Conservation (phyloP, 2,888 invertebrate genomes). For the Drosophila nr. perissopoda region DNA sequence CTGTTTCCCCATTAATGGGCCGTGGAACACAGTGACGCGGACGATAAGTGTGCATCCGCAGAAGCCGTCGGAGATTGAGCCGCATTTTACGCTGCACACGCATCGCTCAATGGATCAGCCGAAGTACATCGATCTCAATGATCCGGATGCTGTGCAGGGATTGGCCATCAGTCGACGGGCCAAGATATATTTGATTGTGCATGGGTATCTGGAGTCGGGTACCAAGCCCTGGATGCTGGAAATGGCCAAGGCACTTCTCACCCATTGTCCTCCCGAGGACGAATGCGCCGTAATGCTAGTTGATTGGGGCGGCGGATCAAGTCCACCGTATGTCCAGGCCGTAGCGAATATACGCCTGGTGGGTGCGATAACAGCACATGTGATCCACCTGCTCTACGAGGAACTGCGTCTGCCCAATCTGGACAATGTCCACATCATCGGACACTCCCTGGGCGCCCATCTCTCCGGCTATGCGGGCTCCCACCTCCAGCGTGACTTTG, state of each 20-base stretch:
- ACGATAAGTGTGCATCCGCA: conserved; percentile 93
- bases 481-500: conserved; percentile 89
- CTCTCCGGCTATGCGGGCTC: conserved; percentile 93
- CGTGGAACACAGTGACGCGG: conserved; percentile 91
- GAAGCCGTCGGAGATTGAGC: conserved; percentile 88
- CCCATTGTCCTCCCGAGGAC: conserved; percentile 86
- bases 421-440: conserved; percentile 92
- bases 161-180: conserved; percentile 88
- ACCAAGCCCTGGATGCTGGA: conserved; percentile 89
- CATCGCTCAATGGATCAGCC: conserved; percentile 85
- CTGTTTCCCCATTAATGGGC: conserved; percentile 91
- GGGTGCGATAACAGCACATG: conserved; percentile 92
- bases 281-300: conserved; percentile 91
- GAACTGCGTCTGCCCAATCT: conserved; percentile 86
- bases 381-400: conserved; percentile 87
- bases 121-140: conserved; percentile 88
- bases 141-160: conserved; percentile 87
- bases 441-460: conserved; percentile 95
- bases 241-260: conserved; percentile 90
- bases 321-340: conserved; percentile 95
- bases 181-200: conserved; percentile 91
- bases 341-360: conserved; percentile 95
- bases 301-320: conserved; percentile 94
- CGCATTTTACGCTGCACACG: conserved; percentile 87
- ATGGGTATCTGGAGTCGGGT: conserved; percentile 95